These are phyloP conservation scores for Hesperia comma DNA, from an alignment of 2,888 invertebrate species.

Conservation along the genomic window DNA sequence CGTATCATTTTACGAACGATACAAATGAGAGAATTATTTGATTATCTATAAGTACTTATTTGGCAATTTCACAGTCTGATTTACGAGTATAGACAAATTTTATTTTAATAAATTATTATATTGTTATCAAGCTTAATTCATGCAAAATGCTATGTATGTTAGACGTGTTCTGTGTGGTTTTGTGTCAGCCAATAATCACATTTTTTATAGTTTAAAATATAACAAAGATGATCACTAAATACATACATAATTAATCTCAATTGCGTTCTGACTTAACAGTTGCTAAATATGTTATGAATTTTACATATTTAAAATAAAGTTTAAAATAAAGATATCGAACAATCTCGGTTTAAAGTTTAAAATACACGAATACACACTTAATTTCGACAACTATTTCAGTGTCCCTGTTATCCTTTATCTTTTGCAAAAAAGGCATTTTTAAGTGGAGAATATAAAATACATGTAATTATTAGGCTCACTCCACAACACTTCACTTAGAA, in stretches of 20 bases:
- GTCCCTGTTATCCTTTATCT: too few species aligned
- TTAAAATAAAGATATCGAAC: too few species aligned
- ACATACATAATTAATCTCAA: too few species aligned
- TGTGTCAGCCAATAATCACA: background rate
- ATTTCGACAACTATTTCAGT: too few species aligned
- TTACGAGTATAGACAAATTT: constrained; percentile 20
- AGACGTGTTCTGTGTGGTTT: background rate
- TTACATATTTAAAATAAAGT: too few species aligned
- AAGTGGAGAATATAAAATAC: background rate
- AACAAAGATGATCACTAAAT: too few species aligned
- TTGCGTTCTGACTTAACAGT: too few species aligned
- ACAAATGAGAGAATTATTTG: constrained; percentile 2
- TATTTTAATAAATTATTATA: constrained; percentile 25
- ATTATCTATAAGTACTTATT: constrained; percentile 40
- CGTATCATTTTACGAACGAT: constrained; percentile 9
- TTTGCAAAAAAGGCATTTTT: too few species aligned
- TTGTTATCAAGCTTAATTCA: constrained; percentile 12
- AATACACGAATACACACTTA: too few species aligned
- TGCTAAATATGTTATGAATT: too few species aligned
- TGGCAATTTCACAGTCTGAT: constrained; percentile 52
- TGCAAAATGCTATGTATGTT: constrained; percentile 34
- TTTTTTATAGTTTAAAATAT: too few species aligned
- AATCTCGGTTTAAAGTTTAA: too few species aligned
- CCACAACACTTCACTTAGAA: constrained; percentile 7
- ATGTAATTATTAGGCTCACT: background rate